Evolutionary conservation across 2,888 invertebrate genomes (phyloP).

Genomic region (Euphydryas editha): DNA sequence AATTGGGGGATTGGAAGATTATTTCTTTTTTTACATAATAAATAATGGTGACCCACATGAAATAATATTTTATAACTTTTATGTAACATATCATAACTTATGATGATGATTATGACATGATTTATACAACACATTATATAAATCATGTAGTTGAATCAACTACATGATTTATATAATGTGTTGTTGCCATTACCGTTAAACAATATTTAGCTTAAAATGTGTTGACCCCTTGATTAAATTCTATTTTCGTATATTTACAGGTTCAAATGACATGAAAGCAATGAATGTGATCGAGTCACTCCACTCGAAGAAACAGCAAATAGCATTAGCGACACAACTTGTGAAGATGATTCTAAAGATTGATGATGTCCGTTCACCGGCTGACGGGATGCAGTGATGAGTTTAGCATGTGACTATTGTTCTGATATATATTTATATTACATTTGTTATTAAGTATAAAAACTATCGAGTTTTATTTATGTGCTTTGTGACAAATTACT

Average conservation of each 20-base stretch:
- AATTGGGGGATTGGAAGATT: too few relatives aligned
- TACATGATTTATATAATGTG: too few relatives aligned
- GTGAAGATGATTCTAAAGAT: constrained; percentile 99
- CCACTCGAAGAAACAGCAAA: constrained; percentile 98
- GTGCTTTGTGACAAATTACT: too few relatives aligned
- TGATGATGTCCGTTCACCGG: constrained; percentile 93
- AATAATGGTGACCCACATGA: too few relatives aligned
- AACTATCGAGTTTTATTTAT: constrained; percentile 2
- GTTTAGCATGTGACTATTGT: neutral
- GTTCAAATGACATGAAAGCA: constrained; percentile 92
- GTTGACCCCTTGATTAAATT: neutral
- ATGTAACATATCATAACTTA: too few relatives aligned
- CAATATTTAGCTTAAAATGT: too few relatives aligned
- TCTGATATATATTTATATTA: neutral
- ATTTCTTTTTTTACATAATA: too few relatives aligned
- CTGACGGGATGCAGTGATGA: constrained; percentile 69
- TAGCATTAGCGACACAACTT: constrained; percentile 97
- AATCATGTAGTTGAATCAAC: too few relatives aligned
- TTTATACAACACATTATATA: too few relatives aligned
- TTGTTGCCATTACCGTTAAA: too few relatives aligned
- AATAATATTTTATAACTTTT: too few relatives aligned
- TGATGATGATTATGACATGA: too few relatives aligned
- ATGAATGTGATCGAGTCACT: constrained; percentile 98
- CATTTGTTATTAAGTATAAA: neutral
- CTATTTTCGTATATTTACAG: constrained; percentile 50